These are phyloP conservation scores for Phalacrocorax pelagicus DNA, from an alignment of 2,113 vertebrate species.

Conservation along the genomic window DNA sequence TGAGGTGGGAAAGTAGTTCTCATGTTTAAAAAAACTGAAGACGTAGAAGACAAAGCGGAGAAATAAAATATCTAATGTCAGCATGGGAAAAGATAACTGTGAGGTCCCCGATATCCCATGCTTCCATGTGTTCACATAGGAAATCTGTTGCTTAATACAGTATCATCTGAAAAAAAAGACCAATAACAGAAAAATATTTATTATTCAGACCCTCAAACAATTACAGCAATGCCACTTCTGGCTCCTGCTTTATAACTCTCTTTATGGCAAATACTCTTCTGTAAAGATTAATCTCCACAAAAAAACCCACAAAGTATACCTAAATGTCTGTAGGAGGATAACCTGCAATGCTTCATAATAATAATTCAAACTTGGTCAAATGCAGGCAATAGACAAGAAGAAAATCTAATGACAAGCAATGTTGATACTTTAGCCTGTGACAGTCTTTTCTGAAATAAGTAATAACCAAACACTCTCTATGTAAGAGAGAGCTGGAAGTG, in stretches of 20 bases:
- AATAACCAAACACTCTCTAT: not conserved
- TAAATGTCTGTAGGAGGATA: not conserved
- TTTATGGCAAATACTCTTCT: not conserved
- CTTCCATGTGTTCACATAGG: not conserved
- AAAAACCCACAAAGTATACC: not conserved
- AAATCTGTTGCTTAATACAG: not conserved
- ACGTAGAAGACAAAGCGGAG: not conserved
- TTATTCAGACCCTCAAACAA: not conserved
- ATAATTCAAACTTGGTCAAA: not conserved
- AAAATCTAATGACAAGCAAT: not conserved
- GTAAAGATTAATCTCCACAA: not conserved
- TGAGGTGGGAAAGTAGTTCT: not conserved
- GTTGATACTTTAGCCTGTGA: not conserved
- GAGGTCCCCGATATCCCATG: not conserved
- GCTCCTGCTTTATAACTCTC: not conserved
- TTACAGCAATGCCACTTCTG: not conserved
- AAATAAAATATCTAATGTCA: not conserved
- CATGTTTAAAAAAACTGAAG: not conserved
- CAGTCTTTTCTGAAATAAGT: not conserved
- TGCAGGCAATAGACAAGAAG: not conserved
- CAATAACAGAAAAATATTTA: not conserved
- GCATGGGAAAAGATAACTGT: not conserved
- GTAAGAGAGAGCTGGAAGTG: not conserved
- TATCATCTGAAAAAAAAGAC: not conserved
- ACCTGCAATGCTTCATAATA: not conserved